These are phyloP conservation scores for Scaptomyza flava DNA, from an alignment of 2,888 invertebrate genomes.

Conservation along the genomic window DNA sequence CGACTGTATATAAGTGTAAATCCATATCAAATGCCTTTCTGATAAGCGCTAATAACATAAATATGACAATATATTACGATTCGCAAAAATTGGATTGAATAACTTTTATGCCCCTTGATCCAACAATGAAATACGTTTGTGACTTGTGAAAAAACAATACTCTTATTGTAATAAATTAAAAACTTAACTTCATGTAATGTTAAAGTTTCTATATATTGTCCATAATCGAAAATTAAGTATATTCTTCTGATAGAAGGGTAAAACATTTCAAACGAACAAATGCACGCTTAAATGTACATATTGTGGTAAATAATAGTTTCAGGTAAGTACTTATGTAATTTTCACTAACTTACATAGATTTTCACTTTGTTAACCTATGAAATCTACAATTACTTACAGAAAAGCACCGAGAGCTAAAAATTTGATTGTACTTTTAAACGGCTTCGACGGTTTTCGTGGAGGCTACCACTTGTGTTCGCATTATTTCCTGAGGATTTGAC, in stretches of 20 bases:
- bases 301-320: not conserved
- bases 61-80: too few relatives aligned
- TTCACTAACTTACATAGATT: not conserved
- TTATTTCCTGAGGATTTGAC: constrained; percentile 3
- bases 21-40: too few relatives aligned
- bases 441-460: constrained; percentile 4
- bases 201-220: not conserved
- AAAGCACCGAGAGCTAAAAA: not conserved
- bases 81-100: not conserved
- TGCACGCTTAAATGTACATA: not conserved
- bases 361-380: not conserved
- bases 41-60: too few relatives aligned
- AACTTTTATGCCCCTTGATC: not conserved
- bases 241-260: not conserved
- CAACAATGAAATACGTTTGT: not conserved
- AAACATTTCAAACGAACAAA: not conserved
- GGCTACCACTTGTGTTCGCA: constrained; percentile 10
- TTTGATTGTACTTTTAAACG: not conserved
- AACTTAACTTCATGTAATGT: too few relatives aligned
- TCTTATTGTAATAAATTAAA: too few relatives aligned
- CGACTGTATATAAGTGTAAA: too few relatives aligned
- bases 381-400: not conserved
- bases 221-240: not conserved
- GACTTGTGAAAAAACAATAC: too few relatives aligned
- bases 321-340: not conserved